These are phyloP conservation scores for Phyllotis vaccarum DNA, from an alignment of 2,797 vertebrate species.

Conservation along the genomic window DNA sequence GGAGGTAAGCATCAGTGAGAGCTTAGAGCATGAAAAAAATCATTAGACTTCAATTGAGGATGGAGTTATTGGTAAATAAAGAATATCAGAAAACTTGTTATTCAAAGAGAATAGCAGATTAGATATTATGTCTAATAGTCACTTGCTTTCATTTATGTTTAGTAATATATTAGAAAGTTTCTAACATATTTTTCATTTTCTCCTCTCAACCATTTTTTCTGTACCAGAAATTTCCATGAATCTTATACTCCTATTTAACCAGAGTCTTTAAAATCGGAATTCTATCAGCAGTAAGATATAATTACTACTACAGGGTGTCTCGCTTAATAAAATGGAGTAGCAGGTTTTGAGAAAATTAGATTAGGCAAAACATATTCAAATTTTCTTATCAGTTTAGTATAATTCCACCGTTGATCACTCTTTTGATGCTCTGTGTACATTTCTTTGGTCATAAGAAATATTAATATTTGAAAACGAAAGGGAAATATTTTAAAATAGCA, in stretches of 20 bases:
- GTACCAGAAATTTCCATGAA: conserved; percentile 14
- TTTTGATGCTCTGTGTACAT: conserved; percentile 54
- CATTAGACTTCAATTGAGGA: neutral
- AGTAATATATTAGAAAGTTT: neutral
- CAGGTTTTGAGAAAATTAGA: neutral
- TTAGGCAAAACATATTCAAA: neutral
- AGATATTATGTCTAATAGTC: neutral
- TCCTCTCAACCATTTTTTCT: neutral
- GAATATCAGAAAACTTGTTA: neutral
- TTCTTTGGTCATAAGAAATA: conserved; percentile 23
- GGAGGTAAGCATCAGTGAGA: neutral
- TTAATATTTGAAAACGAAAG: conserved; percentile 57
- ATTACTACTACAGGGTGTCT: neutral
- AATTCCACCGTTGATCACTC: conserved; percentile 57
- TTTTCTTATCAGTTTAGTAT: conserved; percentile 25
- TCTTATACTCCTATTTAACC: neutral
- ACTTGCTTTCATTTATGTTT: conserved; percentile 43
- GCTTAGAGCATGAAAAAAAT: neutral
- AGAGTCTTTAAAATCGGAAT: neutral
- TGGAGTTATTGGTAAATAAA: conserved; percentile 15
- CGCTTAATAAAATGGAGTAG: conserved; percentile 36
- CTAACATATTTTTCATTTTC: neutral
- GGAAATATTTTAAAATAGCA: conserved; percentile 32
- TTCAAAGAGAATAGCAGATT: neutral
- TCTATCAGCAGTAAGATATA: conserved; percentile 22